Evolutionary conservation across 2,113 vertebrate species (phyloP), one percentile per base, ranked within the genome.

Genomic region (Oryzias celebensis): DNA sequence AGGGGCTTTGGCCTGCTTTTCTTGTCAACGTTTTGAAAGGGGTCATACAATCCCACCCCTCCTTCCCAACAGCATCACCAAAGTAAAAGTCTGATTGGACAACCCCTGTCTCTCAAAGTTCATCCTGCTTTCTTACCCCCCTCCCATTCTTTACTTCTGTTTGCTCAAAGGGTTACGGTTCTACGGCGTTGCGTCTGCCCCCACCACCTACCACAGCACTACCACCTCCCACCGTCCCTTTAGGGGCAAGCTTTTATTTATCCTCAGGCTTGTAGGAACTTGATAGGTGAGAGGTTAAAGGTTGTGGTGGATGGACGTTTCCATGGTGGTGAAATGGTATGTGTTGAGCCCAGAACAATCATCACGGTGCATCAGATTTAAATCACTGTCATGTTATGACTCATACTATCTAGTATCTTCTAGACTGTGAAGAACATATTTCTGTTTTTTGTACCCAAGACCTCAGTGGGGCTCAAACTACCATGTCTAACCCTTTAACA

Each of bases 1-100:
- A 31, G 45, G 63, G 66, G 80, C 73, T 77, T 80, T 86, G 78
- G 83, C 78, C 78, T 82, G 74, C 71, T 88, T 90, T 85, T 84
- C 78, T 85, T 72, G 48, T 47, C 71, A 82, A 74, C 62, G 22
- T 45, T 72, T 62, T 78, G 73, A 89, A 84, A 83, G 63, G 78
- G 84, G 77, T 87, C 81, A 85, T 68, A 74, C 76, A 71, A 68
- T 67, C 53, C 56, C 43, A 65, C 47, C 42, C 52, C 48, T 68
- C 20, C 52, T 75, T 66, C 80, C 75, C 74, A 62, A 52, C 54
- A 48, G 68, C 72, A 78, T 77, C 69, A 15, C 0, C 73, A 61
- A 60, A 60, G 43, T 68, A 58, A 60, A 61, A 31, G 44, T 62
- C 64, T 84, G 77, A 82, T 79, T 82, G 75, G 73, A 66, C 77